phyloP scores from a whole-genome alignment of 2,797 vertebrate genomes.

The Pseudochaenichthys georgianus region DNA sequence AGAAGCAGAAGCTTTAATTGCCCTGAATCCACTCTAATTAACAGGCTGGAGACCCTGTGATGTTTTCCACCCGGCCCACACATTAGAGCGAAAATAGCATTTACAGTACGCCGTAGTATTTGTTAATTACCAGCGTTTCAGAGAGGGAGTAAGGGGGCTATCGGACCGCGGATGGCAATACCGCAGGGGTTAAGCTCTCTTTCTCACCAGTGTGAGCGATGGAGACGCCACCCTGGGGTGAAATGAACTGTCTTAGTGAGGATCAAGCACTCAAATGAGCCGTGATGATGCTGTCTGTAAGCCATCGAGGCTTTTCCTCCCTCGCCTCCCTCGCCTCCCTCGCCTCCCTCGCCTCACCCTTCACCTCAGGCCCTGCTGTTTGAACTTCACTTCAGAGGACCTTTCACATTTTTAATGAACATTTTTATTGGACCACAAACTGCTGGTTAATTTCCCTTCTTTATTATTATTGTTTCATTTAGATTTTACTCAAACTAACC shows the following conservation, averaged over 20 bases:
- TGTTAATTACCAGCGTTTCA: constrained; percentile 70
- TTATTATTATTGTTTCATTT: neutral
- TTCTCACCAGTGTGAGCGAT: constrained; percentile 58
- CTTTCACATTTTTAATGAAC: constrained; percentile 40
- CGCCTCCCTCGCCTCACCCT: constrained; percentile 25
- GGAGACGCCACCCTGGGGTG: constrained; percentile 67
- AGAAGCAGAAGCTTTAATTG: constrained; percentile 72
- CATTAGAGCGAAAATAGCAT: constrained; percentile 71
- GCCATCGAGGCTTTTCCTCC: constrained; percentile 55
- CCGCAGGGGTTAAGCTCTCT: constrained; percentile 61
- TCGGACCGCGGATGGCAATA: constrained; percentile 66
- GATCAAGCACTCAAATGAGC: constrained; percentile 78
- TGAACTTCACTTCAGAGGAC: constrained; percentile 67
- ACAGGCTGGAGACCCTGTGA: constrained; percentile 69
- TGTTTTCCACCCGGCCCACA: constrained; percentile 67
- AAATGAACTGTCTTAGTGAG: constrained; percentile 59
- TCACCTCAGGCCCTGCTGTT: constrained; percentile 60
- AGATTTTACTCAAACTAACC: neutral
- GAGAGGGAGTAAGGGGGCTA: constrained; percentile 49
- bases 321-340: constrained; percentile 23
- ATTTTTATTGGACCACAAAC: constrained; percentile 29
- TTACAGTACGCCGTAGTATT: constrained; percentile 71
- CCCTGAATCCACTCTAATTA: constrained; percentile 81
- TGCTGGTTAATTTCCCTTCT: constrained; percentile 35
- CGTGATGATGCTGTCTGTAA: constrained; percentile 68